These are phyloP conservation scores for Indicator maculatus DNA, from an alignment of 2,113 vertebrate species.

Conservation along the genomic window DNA sequence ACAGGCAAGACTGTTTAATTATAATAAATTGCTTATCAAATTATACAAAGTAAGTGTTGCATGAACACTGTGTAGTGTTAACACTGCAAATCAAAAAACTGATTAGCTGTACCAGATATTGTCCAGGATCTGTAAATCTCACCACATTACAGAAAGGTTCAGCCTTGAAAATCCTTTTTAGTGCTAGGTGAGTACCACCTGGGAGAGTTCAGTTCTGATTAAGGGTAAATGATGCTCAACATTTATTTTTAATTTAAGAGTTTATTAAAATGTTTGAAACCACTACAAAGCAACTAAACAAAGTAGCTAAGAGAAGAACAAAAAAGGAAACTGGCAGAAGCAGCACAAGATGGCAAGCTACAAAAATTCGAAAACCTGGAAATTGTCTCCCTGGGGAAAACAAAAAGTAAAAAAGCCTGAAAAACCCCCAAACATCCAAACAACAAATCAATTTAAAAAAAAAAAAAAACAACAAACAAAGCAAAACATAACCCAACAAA, in stretches of 20 bases:
- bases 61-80: not conserved
- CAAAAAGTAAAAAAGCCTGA: not conserved
- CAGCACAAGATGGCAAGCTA: not conserved
- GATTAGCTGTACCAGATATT: not conserved
- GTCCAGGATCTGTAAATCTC: not conserved
- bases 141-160: not conserved
- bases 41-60: not conserved
- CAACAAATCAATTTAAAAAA: not conserved
- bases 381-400: not conserved
- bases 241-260: not conserved
- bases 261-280: not conserved
- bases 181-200: not conserved
- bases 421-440: not conserved
- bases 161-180: not conserved
- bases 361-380: not conserved
- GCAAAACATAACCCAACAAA: not conserved
- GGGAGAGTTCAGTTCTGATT: not conserved
- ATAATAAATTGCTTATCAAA: conserved; percentile 3
- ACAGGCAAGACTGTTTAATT: conserved; percentile 12
- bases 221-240: not conserved
- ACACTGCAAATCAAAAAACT: not conserved
- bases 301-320: not conserved
- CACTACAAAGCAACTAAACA: not conserved
- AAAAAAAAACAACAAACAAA: not conserved
- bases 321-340: not conserved